Conservation (phyloP, 2,888 invertebrate species). For the Reticulitermes lucifugus region DNA sequence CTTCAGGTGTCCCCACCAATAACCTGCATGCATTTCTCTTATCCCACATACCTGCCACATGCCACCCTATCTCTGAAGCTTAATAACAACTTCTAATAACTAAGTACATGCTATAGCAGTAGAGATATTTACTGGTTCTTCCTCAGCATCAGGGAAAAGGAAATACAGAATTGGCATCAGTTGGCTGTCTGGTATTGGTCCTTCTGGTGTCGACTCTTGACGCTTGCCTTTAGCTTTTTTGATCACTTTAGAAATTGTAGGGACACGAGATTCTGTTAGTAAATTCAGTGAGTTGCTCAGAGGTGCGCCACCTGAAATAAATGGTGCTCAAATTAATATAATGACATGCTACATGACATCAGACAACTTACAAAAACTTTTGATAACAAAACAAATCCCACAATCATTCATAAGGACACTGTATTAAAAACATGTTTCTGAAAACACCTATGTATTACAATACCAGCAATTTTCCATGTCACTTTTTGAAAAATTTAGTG, state of each 20-base stretch:
- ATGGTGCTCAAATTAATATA: neutral
- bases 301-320: constrained; percentile 60
- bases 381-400: too few relatives aligned
- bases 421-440: too few relatives aligned
- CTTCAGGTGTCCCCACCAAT: too few relatives aligned
- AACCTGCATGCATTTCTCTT: too few relatives aligned
- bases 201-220: constrained; percentile 68
- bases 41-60: too few relatives aligned
- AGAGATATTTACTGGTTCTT: constrained; percentile 64
- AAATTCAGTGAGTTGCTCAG: constrained; percentile 67
- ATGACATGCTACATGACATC: too few relatives aligned
- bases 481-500: too few relatives aligned
- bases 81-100: neutral
- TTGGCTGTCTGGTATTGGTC: constrained; percentile 82
- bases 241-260: constrained; percentile 72
- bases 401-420: too few relatives aligned
- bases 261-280: constrained; percentile 82
- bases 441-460: too few relatives aligned
- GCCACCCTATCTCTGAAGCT: too few relatives aligned
- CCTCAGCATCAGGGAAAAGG: constrained; percentile 89
- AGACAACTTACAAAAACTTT: too few relatives aligned
- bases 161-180: constrained; percentile 83
- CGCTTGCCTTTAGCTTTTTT: constrained; percentile 67
- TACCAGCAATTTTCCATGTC: too few relatives aligned
- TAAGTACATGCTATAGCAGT: neutral